These are phyloP conservation scores for Delphinus delphis DNA, from an alignment of 2,113 vertebrate species.

Conservation along the genomic window DNA sequence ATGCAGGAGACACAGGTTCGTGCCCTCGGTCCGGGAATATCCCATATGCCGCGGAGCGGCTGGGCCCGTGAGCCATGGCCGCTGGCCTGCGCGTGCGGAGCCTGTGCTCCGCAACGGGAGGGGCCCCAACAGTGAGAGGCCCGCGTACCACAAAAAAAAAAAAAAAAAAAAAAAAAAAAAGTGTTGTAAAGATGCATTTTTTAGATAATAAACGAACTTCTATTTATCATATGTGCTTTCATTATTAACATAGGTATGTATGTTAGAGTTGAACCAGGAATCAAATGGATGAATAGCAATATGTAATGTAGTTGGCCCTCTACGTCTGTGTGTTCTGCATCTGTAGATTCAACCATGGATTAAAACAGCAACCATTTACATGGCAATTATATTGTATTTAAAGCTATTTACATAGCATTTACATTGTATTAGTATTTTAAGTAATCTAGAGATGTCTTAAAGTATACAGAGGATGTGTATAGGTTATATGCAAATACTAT, in stretches of 20 bases:
- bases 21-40: too few relatives aligned
- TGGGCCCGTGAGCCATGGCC: too few relatives aligned
- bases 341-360: not conserved
- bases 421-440: not conserved
- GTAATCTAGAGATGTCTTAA: not conserved
- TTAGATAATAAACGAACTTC: not conserved
- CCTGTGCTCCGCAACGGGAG: too few relatives aligned
- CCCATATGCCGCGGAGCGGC: too few relatives aligned
- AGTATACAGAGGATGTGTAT: not conserved
- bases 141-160: too few relatives aligned
- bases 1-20: too few relatives aligned
- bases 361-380: not conserved
- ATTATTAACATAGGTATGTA: not conserved
- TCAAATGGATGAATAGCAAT: not conserved
- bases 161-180: not conserved
- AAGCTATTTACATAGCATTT: not conserved
- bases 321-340: not conserved
- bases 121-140: too few relatives aligned
- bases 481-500: not conserved
- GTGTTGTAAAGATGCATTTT: not conserved
- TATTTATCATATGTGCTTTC: not conserved
- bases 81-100: accelerated
- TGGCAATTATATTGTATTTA: not conserved
- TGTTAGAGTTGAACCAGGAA: not conserved
- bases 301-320: not conserved